A percentile compares a stretch with the other conserved stretches of the same genome.
These are phyloP conservation scores for Pseudomyrmex flavicornis DNA, from an alignment of 1,140 invertebrate species.

Conservation along the genomic window DNA sequence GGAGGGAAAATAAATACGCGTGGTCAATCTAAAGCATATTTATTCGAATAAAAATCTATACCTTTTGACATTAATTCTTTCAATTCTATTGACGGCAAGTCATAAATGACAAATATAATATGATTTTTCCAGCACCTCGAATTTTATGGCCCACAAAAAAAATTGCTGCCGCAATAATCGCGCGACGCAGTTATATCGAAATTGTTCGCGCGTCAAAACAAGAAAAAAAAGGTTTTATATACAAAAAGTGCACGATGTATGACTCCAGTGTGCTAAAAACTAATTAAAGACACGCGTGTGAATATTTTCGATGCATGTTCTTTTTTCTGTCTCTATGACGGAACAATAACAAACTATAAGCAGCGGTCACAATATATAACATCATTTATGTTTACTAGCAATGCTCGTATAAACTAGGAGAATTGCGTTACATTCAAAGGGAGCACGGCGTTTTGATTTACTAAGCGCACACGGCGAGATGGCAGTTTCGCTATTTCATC, in stretches of 20 bases:
- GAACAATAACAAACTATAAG: constrained; percentile 22
- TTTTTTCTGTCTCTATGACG: constrained; percentile 25
- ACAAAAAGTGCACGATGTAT: neutral
- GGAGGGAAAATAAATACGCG: constrained; percentile 60
- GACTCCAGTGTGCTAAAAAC: neutral
- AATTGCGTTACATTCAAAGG: constrained; percentile 43
- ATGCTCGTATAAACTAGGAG: constrained; percentile 32
- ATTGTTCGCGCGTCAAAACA: constrained; percentile 36
- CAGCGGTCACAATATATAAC: constrained; percentile 21
- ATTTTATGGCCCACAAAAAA: constrained; percentile 44
- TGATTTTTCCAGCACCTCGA: constrained; percentile 55
- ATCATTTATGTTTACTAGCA: constrained; percentile 36
- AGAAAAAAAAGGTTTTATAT: neutral
- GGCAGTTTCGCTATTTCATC: constrained; percentile 48
- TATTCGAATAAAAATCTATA: constrained; percentile 63
- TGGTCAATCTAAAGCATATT: constrained; percentile 61
- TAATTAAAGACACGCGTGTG: constrained; percentile 17
- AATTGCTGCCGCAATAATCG: constrained; percentile 36
- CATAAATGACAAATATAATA: constrained; percentile 62
- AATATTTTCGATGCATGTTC: neutral
- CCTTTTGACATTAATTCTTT: constrained; percentile 62
- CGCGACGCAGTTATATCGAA: constrained; percentile 16
- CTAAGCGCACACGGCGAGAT: constrained; percentile 51
- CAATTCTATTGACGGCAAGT: constrained; percentile 55
- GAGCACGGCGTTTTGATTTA: constrained; percentile 49